These are phyloP conservation scores for Brachionus manjavacas DNA, from an alignment of 1,140 invertebrate genomes.

Conservation along the genomic window DNA sequence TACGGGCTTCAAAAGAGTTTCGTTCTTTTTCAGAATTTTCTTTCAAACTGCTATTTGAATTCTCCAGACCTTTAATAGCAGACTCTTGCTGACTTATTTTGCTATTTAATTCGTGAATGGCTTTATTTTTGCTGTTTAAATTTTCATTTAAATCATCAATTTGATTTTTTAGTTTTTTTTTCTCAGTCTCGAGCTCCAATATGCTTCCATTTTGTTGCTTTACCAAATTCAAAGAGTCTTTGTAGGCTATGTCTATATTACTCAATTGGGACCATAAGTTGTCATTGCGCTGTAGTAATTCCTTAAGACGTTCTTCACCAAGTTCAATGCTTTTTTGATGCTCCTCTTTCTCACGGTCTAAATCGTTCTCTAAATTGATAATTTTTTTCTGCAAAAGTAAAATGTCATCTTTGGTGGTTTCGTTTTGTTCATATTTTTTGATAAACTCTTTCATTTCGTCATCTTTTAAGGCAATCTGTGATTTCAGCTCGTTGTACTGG, in stretches of 20 bases:
- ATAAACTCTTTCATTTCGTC: slow-evolving; percentile 40
- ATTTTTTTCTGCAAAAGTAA: slow-evolving; percentile 21
- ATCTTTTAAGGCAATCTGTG: slow-evolving; percentile 13
- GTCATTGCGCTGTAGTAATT: slow-evolving; percentile 17
- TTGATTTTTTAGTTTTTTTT: not conserved
- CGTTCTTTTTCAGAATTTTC: not conserved
- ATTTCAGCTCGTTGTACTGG: slow-evolving; percentile 2
- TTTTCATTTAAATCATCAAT: not conserved
- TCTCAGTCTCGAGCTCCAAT: not conserved
- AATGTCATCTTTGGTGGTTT: slow-evolving; percentile 24
- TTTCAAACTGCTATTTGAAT: not conserved
- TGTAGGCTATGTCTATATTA: not conserved
- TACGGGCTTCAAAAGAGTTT: not conserved
- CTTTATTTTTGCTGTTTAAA: not conserved
- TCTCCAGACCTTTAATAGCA: not conserved
- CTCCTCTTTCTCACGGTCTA: not conserved
- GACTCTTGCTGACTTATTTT: not conserved
- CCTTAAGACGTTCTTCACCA: slow-evolving; percentile 5
- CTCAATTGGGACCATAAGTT: slow-evolving; percentile 7
- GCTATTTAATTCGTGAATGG: not conserved
- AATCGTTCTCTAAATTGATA: not conserved
- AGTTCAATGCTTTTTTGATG: slow-evolving; percentile 17
- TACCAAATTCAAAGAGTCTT: not conserved
- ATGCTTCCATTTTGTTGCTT: slow-evolving; percentile 2
- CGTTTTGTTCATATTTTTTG: slow-evolving; percentile 32